Evolutionary conservation across 2,113 vertebrate species (phyloP), one percentile per base, ranked within the genome.

Genomic region (Lophotis ruficrista): DNA sequence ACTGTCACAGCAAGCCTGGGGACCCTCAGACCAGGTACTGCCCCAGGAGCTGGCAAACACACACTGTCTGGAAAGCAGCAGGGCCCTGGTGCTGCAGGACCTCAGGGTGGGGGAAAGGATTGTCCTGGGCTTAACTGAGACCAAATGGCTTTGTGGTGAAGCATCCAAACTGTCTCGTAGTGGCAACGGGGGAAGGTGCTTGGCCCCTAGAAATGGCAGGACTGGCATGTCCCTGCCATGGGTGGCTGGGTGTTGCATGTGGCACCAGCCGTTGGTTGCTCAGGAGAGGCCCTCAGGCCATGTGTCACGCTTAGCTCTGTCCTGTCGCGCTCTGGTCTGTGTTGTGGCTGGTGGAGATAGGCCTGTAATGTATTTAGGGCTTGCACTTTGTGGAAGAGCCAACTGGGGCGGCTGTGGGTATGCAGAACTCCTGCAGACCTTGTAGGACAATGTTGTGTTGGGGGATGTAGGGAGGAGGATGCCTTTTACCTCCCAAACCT

Each of bases 161-260:
- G 22, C 1, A 5, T 31, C 10, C 19, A 6, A 25, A 30, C 0
- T 27, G 33, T 43, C 7, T 13, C 0, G 0, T 6, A 8, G 45
- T 13, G 47, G 51, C 14, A 53, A 1, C 17, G 22, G 33, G 76
- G 33, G 51, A 51, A 24, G n/a, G 15, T 58, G 47, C 21, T 68
- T 61, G 56, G 33, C 33, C 35, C 18, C 70, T 18, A 31, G 66
- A 38, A 56, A 2, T 51, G 66, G 79, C 37, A 60, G 45, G 48
- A 22, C 19, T 14, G 22, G 20, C 9, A 8, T 61, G 60, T 60
- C 45, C 13, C 65, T 58, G 60, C 48, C 4, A 3, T 10, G 41
- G 38, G 22, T 60, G n/a, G 16, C 6, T n/a, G 21, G n/a, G 18
- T 14, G 24, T 35, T 71, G 35, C 8, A 9, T 1, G 6, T 53